A percentile compares a stretch with the other conserved stretches of the same genome.
Conservation (phyloP, 1,140 invertebrate genomes). For the Drosophila bocki region DNA sequence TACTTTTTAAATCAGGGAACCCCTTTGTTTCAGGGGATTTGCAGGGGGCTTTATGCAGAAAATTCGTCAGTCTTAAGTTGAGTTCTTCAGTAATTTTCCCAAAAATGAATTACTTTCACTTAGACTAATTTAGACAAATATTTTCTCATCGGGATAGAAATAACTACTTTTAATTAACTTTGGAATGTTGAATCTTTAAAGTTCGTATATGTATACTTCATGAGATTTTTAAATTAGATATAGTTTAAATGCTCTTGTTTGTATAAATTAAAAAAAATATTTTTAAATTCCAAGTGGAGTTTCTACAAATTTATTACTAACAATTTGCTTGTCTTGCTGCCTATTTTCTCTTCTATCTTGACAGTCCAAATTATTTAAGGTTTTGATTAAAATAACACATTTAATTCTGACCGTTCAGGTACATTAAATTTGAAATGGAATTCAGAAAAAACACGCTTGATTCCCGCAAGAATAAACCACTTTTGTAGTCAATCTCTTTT, state of each 20-base stretch:
- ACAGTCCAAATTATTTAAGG: constrained; percentile 1
- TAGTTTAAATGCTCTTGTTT: not conserved
- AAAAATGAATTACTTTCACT: not conserved
- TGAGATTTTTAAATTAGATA: not conserved
- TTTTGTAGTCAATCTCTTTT: constrained; percentile 15
- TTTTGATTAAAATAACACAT: constrained; percentile 6
- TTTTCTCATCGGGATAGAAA: not conserved
- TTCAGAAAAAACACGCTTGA: not conserved
- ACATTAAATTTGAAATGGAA: constrained; percentile 1
- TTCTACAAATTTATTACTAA: constrained; percentile 4
- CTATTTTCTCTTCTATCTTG: not conserved
- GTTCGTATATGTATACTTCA: too few relatives aligned
- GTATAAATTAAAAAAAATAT: not conserved
- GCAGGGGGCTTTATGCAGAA: not conserved
- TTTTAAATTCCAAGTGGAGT: not conserved
- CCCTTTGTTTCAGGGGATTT: constrained; percentile 38
- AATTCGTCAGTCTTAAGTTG: constrained; percentile 7
- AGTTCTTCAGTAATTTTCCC: not conserved
- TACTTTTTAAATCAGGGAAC: constrained; percentile 46
- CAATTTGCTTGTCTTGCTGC: not conserved
- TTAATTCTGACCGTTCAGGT: not conserved
- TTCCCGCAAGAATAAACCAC: constrained; percentile 6
- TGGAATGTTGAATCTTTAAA: not conserved
- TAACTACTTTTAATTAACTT: not conserved
- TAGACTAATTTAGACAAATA: not conserved